phyloP scores from a whole-genome alignment of 2,888 invertebrate genomes.

The Arrhopalites spinosus region DNA sequence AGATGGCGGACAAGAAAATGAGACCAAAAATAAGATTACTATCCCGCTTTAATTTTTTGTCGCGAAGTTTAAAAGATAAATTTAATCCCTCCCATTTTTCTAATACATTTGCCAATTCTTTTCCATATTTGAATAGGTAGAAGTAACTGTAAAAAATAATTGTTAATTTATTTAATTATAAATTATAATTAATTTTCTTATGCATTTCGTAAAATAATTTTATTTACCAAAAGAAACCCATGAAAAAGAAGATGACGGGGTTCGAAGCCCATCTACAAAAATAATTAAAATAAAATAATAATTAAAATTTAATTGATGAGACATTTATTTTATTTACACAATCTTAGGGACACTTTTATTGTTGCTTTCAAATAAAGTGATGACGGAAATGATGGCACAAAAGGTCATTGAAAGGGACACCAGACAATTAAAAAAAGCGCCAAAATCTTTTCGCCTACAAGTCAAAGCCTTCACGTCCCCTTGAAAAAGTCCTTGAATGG shows the following conservation, averaged over 20 bases:
- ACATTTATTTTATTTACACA: no score
- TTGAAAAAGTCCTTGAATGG: background rate
- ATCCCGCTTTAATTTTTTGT: conserved; percentile 14
- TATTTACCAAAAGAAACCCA: background rate
- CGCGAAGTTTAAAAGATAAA: background rate
- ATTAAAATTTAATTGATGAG: no score
- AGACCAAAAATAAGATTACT: background rate
- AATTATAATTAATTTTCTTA: background rate
- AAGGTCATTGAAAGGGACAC: background rate
- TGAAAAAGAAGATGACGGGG: no score
- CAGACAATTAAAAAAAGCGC: background rate
- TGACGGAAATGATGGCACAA: background rate
- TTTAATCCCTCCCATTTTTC: background rate
- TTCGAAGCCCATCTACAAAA: no score
- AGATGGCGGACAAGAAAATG: conserved; percentile 5
- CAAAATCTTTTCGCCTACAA: background rate
- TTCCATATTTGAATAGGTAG: background rate
- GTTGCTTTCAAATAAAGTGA: no score
- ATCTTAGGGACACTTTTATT: no score
- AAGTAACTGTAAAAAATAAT: conserved; percentile 6
- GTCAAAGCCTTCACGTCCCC: background rate
- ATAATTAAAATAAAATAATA: no score
- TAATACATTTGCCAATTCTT: background rate
- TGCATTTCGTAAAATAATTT: no score
- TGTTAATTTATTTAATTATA: background rate